Evolutionary conservation across 2,888 invertebrate genomes (phyloP), one percentile per base, ranked within the genome.

Genomic region (Argyra leucocephala): DNA sequence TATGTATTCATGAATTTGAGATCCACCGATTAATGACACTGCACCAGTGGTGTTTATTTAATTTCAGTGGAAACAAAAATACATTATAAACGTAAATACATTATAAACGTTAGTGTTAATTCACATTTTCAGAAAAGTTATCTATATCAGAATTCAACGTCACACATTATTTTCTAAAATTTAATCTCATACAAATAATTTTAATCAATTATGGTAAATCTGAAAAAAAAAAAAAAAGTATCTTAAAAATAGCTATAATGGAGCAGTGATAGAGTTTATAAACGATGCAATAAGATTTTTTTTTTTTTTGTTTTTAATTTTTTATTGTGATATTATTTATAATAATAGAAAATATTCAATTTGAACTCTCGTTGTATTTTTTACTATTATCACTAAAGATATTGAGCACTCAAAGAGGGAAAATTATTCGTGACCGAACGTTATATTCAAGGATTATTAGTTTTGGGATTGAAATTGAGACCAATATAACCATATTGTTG

Each of bases 361-460:
- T 48, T 48, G 12, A 48, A 48, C 48, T 18, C 48, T 48, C 9
- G 37, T 15, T 48, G 5, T 48, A 12, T 12, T 31, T 48, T 9
- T 48, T 37, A 3, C 15, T 48, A 48, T 48, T 48, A 18, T 48
- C 18, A 48, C 48, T 48, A 48, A 48, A 48, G 48, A 48, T 18
- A 18, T 5, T 48, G 12, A 48, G 48, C 5, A n/a, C 15, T 48
- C 12, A n/a, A n/a, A n/a, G n/a, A n/a, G n/a, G n/a, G n/a, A 48
- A 48, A 48, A 48, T 48, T 48, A 48, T 48, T 48, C 59, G 59
- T 59, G 59, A 22, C 21, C 59, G 18, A 59, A 23, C 59, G 59
- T 59, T 59, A 59, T 23, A 59, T 59, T 59, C 7, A 59, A 22
- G 59, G 59, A 59, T 59, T 59, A 59, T 59, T 59, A 23, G 59